Evolutionary conservation across 92 coral and sea anemone genomes (phyloP).

Genomic region (Porites rus): DNA sequence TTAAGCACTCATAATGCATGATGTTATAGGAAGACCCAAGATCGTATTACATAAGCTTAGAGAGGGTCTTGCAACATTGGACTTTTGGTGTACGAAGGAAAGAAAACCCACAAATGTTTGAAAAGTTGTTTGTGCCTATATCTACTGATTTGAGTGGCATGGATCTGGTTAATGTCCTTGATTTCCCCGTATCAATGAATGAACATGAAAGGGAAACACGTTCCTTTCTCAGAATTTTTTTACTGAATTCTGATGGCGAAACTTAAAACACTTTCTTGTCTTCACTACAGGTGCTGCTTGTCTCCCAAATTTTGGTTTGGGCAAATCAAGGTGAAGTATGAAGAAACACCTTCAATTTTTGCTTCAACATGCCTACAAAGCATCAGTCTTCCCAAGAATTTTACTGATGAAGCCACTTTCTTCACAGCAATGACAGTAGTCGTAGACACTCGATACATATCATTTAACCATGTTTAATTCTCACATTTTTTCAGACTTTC

Average conservation of each 20-base stretch:
- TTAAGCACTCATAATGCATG: slow-evolving; percentile 41
- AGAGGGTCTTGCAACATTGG: slow-evolving; percentile 52
- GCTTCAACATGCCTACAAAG: slow-evolving; percentile 65
- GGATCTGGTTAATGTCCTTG: slow-evolving; percentile 38
- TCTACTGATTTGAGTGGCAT: slow-evolving; percentile 30
- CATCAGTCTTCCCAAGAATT: slow-evolving; percentile 61
- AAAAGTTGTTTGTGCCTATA: slow-evolving; percentile 55
- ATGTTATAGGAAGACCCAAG: slow-evolving; percentile 48
- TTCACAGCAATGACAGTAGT: too few relatives aligned
- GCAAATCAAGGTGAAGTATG: slow-evolving; percentile 64
- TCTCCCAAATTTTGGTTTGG: slow-evolving; percentile 70
- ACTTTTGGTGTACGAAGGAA: slow-evolving; percentile 57
- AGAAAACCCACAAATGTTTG: slow-evolving; percentile 37
- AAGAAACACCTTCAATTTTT: slow-evolving; percentile 53
- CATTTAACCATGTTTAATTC: too few relatives aligned
- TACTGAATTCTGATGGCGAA: slow-evolving; percentile 17
- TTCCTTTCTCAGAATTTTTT: slow-evolving; percentile 24
- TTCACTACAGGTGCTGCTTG: slow-evolving; percentile 69
- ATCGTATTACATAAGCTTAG: slow-evolving; percentile 60
- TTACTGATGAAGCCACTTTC: slow-evolving; percentile 61
- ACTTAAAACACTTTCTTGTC: slow-evolving; percentile 45
- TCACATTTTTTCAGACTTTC: too few relatives aligned
- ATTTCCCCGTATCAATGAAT: slow-evolving; percentile 50
- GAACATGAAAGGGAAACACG: slow-evolving; percentile 35
- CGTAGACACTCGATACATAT: too few relatives aligned